These are phyloP conservation scores for Brachyalestes nurse DNA, from an alignment of 2,797 vertebrate genomes.

Conservation along the genomic window DNA sequence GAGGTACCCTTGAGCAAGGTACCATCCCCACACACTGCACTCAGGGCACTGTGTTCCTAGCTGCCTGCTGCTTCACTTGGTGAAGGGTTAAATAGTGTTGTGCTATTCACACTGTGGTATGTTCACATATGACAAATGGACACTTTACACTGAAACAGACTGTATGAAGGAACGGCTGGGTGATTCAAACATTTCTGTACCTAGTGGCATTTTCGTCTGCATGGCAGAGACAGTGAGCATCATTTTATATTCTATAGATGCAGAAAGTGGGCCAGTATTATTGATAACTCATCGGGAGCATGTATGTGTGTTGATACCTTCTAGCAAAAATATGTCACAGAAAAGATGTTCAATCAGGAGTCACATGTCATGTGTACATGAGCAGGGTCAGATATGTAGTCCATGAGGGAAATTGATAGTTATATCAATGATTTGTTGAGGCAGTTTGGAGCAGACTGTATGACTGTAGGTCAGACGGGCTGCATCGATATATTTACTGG, in stretches of 20 bases:
- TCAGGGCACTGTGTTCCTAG: too few species aligned
- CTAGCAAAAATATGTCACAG: conserved; percentile 14
- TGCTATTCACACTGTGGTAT: too few species aligned
- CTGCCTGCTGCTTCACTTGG: too few species aligned
- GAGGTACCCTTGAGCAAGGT: too few species aligned
- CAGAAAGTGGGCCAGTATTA: neutral
- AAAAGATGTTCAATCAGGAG: neutral
- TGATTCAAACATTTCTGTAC: conserved; percentile 3
- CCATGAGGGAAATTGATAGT: neutral
- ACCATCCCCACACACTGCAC: too few species aligned
- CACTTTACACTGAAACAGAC: neutral
- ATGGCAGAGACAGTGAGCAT: neutral
- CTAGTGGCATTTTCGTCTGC: neutral
- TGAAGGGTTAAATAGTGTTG: too few species aligned
- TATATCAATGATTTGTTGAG: neutral
- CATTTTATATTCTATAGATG: neutral
- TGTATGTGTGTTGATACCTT: neutral
- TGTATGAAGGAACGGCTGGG: neutral
- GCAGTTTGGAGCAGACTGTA: neutral
- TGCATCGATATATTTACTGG: neutral
- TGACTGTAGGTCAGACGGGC: neutral
- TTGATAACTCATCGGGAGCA: neutral
- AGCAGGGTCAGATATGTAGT: neutral
- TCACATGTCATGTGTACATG: neutral
- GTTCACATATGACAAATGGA: too few species aligned